Evolutionary conservation across 1,140 invertebrate genomes (phyloP).

Genomic region (Trichonephila clavipes): DNA sequence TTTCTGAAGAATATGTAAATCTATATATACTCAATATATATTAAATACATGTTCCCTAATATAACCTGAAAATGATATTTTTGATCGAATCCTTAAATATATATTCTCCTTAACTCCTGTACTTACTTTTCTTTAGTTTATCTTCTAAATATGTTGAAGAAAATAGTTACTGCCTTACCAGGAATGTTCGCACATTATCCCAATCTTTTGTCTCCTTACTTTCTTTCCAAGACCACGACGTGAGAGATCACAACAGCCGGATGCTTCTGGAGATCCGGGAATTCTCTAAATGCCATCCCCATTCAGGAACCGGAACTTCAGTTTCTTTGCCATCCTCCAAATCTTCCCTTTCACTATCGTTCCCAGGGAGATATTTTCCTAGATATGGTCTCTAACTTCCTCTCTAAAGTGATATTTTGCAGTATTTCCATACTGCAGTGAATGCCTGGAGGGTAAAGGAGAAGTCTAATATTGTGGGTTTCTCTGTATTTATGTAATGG

Average conservation of each 20-base stretch:
- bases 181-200: conserved; percentile 45
- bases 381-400: conserved; percentile 26
- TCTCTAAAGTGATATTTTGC: neutral
- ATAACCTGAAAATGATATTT: too few species aligned
- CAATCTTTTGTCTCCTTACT: conserved; percentile 41
- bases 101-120: too few species aligned
- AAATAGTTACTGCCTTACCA: neutral
- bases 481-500: too few species aligned
- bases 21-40: too few species aligned
- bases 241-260: conserved; percentile 26
- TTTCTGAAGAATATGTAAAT: too few species aligned
- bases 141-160: neutral
- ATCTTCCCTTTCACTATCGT: conserved; percentile 53
- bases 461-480: neutral
- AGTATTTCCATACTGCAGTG: neutral
- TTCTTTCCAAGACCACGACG: conserved; percentile 32
- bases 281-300: neutral
- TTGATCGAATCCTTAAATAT: too few species aligned
- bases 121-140: too few species aligned
- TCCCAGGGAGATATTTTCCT: conserved; percentile 70
- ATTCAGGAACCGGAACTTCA: conserved; percentile 37
- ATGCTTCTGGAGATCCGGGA: neutral
- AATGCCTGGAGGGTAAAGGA: neutral
- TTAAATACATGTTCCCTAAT: too few species aligned
- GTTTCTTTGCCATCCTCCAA: conserved; percentile 54